phyloP scores from a whole-genome alignment of 2,797 vertebrate genomes.

The Fratercula arctica region DNA sequence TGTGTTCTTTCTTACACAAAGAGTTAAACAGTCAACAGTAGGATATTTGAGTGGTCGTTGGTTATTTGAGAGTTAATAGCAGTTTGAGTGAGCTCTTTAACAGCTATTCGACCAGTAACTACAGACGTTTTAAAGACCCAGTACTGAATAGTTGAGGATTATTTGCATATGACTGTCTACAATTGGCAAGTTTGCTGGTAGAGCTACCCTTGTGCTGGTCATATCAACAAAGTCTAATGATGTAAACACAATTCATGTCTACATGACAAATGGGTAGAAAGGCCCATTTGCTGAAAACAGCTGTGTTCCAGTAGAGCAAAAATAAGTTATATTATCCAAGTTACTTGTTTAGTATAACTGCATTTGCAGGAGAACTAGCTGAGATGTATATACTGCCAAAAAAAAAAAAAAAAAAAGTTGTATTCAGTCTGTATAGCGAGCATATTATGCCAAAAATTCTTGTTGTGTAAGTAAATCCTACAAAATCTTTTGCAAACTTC shows the following conservation, averaged over 20 bases:
- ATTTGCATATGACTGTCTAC: slow-evolving; percentile 33
- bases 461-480: neutral
- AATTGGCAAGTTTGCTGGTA: neutral
- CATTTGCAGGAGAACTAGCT: neutral
- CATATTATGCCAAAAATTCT: neutral
- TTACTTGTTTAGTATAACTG: neutral
- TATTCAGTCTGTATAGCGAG: neutral
- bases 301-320: neutral
- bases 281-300: neutral
- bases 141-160: neutral
- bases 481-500: neutral
- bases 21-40: neutral
- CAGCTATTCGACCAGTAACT: neutral
- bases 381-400: neutral
- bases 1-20: neutral
- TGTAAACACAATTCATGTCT: neutral
- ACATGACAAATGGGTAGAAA: neutral
- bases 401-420: neutral
- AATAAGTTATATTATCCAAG: neutral
- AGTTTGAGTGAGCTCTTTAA: neutral
- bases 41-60: neutral
- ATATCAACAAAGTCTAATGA: neutral
- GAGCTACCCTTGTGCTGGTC: neutral
- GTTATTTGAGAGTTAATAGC: neutral
- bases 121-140: neutral